These are phyloP conservation scores for Sebastes baramenuke DNA, from an alignment of 2,797 vertebrate genomes.

Conservation along the genomic window DNA sequence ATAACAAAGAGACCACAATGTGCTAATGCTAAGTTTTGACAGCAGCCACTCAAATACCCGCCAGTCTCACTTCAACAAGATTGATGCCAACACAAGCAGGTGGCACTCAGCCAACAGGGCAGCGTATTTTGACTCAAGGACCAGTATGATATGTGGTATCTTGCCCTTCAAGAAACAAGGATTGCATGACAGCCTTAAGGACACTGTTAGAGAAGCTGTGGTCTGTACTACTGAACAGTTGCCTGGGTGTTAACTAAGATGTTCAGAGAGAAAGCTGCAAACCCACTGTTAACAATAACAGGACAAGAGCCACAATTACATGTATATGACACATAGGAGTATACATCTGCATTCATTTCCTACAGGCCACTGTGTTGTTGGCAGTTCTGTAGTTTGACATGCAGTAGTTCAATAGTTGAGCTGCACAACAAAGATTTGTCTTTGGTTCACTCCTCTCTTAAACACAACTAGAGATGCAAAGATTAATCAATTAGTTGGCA, in stretches of 20 bases:
- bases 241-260: not conserved
- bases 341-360: not conserved
- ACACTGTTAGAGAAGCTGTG: not conserved
- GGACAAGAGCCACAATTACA: not conserved
- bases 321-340: not conserved
- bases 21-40: slow-evolving; percentile 51
- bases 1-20: slow-evolving; percentile 42
- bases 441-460: not conserved
- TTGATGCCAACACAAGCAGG: slow-evolving; percentile 29
- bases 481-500: no score
- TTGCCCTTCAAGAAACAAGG: slow-evolving; percentile 44
- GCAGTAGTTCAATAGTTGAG: not conserved
- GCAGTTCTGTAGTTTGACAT: not conserved
- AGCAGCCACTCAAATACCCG: slow-evolving; percentile 33
- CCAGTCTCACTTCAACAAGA: slow-evolving; percentile 30
- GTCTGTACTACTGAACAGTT: not conserved
- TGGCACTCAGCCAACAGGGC: slow-evolving; percentile 43
- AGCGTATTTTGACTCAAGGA: slow-evolving; percentile 2
- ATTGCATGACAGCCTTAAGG: not conserved
- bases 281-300: slow-evolving; percentile 2
- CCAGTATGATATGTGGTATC: slow-evolving; percentile 26
- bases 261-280: slow-evolving; percentile 14
- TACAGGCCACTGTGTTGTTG: not conserved
- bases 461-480: not conserved
- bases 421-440: not conserved